A percentile compares a stretch with the other conserved stretches of the same genome.
Conservation (phyloP, 1,140 invertebrate genomes). For the Oryzaephilus surinamensis region DNA sequence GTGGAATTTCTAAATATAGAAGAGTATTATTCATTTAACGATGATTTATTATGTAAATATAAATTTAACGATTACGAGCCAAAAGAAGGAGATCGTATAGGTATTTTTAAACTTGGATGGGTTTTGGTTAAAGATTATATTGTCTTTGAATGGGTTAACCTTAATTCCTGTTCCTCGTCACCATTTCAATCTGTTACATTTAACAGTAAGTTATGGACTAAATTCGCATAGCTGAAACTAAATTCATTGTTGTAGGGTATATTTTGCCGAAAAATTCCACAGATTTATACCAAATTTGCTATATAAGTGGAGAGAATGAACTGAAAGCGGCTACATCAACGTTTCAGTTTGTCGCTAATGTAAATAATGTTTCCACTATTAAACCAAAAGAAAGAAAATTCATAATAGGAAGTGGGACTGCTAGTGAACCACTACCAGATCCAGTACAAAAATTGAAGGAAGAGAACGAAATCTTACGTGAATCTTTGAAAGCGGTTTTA, state of each 20-base stretch:
- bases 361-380: conserved; percentile 1
- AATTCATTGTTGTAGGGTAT: conserved; percentile 17
- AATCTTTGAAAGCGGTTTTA: conserved; percentile 13
- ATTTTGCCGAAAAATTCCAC: conserved; percentile 19
- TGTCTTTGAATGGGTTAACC: conserved; percentile 24
- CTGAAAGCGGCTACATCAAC: conserved; percentile 23
- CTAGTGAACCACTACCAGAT: conserved; percentile 3
- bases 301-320: conserved; percentile 24
- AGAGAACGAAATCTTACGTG: conserved; percentile 17
- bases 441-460: conserved; percentile 15
- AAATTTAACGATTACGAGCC: conserved; percentile 18
- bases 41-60: conserved; percentile 22
- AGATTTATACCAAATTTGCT: conserved; percentile 27
- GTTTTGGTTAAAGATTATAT: conserved; percentile 22
- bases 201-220: conserved; percentile 17
- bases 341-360: conserved; percentile 17
- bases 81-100: conserved; percentile 26
- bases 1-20: conserved; percentile 22
- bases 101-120: conserved; percentile 28
- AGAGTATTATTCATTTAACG: conserved; percentile 20
- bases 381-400: conserved; percentile 4
- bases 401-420: background rate
- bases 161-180: conserved; percentile 4
- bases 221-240: background rate
- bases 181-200: conserved; percentile 15